These are phyloP conservation scores for Cosmia pyralina DNA, from an alignment of 2,888 invertebrate species.

Conservation along the genomic window DNA sequence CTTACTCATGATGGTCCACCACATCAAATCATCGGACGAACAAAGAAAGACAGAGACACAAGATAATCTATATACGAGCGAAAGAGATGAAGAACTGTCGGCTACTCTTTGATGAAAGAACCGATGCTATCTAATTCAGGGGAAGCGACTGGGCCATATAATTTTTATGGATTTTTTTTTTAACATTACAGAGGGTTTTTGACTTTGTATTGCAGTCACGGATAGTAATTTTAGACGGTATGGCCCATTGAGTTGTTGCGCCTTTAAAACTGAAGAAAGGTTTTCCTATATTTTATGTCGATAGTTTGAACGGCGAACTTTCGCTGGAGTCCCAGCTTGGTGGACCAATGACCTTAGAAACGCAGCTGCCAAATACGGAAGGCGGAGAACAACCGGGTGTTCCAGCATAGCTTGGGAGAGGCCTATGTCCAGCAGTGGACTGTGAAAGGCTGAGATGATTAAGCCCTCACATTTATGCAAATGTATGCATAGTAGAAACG, in stretches of 20 bases:
- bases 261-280: not conserved
- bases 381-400: not conserved
- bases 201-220: conserved; percentile 60
- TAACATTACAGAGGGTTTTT: conserved; percentile 61
- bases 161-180: conserved; percentile 61
- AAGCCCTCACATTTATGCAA: too few relatives aligned
- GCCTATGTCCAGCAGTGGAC: not conserved
- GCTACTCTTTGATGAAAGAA: conserved; percentile 60
- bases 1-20: conserved; percentile 47
- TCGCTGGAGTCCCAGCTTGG: not conserved
- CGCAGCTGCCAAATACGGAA: not conserved
- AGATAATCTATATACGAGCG: conserved; percentile 13
- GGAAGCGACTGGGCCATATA: conserved; percentile 55
- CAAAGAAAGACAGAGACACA: conserved; percentile 35
- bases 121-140: conserved; percentile 65
- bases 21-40: conserved; percentile 54
- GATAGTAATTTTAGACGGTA: conserved; percentile 51
- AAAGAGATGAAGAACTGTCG: conserved; percentile 48
- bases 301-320: not conserved
- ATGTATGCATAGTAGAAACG: not conserved
- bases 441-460: too few relatives aligned
- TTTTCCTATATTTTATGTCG: not conserved
- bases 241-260: conserved; percentile 27
- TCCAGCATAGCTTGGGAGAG: not conserved
- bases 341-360: too few relatives aligned